A percentile compares a stretch with the other conserved stretches of the same genome.
Evolutionary conservation across 1,140 invertebrate genomes (phyloP).

Genomic region (Halyomorpha halys): DNA sequence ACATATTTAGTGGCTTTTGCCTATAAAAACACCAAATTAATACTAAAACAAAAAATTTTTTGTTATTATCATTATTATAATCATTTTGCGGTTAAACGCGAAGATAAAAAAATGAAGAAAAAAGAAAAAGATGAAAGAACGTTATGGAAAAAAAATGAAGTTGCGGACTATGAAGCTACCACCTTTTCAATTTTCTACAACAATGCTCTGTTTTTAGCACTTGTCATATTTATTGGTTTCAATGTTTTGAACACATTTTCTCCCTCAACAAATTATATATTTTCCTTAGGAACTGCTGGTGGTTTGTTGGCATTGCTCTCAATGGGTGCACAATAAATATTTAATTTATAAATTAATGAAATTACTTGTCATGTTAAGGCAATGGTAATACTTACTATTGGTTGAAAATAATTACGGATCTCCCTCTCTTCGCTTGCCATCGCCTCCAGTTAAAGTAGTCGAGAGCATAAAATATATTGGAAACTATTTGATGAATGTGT

Average conservation of each 20-base stretch:
- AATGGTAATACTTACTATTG: too few species aligned
- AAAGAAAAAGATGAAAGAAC: slow-evolving; percentile 98
- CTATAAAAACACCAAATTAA: slow-evolving; percentile 97
- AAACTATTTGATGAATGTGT: too few species aligned
- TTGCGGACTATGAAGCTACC: slow-evolving; percentile 97
- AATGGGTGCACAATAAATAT: too few species aligned
- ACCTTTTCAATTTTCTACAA: slow-evolving; percentile 99
- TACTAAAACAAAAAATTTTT: slow-evolving; percentile 90
- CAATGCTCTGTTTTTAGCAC: slow-evolving; percentile 88
- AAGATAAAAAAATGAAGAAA: slow-evolving; percentile 97
- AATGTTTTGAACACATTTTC: slow-evolving; percentile 83
- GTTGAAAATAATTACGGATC: too few species aligned
- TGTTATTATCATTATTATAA: slow-evolving; percentile 20
- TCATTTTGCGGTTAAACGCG: slow-evolving; percentile 82
- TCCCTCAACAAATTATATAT: slow-evolving; percentile 53
- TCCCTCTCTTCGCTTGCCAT: too few species aligned
- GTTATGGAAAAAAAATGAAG: slow-evolving; percentile 99
- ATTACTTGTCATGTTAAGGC: too few species aligned
- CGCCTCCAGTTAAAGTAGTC: too few species aligned
- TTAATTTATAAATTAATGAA: too few species aligned
- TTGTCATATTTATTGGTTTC: slow-evolving; percentile 91
- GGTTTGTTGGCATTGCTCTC: too few species aligned
- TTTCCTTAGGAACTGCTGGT: too few species aligned
- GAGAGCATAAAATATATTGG: too few species aligned
- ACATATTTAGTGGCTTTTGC: slow-evolving; percentile 91